Evolutionary conservation across 2,113 vertebrate species (phyloP).

Genomic region (Atherinomorus stipes): DNA sequence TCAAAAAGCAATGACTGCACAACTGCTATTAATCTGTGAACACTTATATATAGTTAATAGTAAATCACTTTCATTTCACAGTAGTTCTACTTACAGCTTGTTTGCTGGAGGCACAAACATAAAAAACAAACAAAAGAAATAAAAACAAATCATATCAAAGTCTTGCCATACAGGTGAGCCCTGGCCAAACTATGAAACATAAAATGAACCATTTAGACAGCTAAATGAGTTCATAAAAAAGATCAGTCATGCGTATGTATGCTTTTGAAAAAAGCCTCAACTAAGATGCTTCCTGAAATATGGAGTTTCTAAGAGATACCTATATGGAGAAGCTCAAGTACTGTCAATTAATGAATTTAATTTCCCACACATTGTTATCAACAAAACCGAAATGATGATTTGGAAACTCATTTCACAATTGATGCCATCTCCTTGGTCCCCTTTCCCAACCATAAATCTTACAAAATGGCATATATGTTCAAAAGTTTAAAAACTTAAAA

Average conservation of each 20-base stretch:
- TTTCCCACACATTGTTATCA: conserved; percentile 3
- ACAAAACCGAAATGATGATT: neutral
- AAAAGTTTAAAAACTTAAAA: neutral
- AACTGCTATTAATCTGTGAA: conserved; percentile 29
- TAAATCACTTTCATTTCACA: conserved; percentile 65
- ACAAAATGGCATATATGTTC: neutral
- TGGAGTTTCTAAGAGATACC: neutral
- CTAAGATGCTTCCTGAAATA: neutral
- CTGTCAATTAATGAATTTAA: neutral
- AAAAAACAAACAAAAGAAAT: conserved; percentile 13
- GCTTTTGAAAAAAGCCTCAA: conserved; percentile 26
- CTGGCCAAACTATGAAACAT: conserved; percentile 15
- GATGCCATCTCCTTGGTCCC: conserved; percentile 12
- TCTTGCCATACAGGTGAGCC: conserved; percentile 3
- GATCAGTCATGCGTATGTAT: conserved; percentile 25
- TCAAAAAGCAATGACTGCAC: conserved; percentile 52
- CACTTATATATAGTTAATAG: conserved; percentile 30
- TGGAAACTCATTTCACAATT: neutral
- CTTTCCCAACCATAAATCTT: conserved; percentile 25
- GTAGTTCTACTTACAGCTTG: conserved; percentile 78
- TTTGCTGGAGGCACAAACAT: conserved; percentile 65
- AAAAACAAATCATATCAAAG: neutral
- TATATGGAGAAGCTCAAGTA: neutral
- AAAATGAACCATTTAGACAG: conserved; percentile 9
- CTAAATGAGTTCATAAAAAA: neutral